These are phyloP conservation scores for Thunnus thynnus DNA, from an alignment of 2,113 vertebrate species.

Conservation along the genomic window DNA sequence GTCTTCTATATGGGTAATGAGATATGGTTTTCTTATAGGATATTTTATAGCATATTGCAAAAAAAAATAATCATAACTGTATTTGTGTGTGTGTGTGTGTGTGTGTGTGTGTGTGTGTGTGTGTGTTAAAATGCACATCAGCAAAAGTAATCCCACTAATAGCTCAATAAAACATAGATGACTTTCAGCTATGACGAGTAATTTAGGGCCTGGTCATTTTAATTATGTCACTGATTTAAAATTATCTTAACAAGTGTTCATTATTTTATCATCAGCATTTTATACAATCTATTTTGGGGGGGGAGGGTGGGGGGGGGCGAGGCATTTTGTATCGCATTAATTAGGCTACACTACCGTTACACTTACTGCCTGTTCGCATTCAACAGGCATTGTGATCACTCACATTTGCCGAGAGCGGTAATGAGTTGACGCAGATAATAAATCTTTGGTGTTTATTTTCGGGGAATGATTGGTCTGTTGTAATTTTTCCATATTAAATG, in stretches of 20 bases:
- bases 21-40: background rate
- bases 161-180: background rate
- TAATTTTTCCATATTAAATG: conserved; percentile 60
- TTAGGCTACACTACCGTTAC: conserved; percentile 37
- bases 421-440: conserved; percentile 74
- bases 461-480: conserved; percentile 53
- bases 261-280: conserved; percentile 48
- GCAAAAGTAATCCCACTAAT: too few species aligned
- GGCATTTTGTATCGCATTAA: conserved; percentile 20
- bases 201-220: background rate
- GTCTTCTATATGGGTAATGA: background rate
- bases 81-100: background rate
- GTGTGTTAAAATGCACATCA: too few species aligned
- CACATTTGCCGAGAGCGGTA: conserved; percentile 67
- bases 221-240: background rate
- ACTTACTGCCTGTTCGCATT: conserved; percentile 68
- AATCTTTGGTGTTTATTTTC: conserved; percentile 79
- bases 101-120: too few species aligned
- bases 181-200: background rate
- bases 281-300: conserved; percentile 32
- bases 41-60: background rate
- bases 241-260: conserved; percentile 17
- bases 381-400: conserved; percentile 75
- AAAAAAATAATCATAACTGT: background rate
- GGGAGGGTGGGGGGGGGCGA: background rate